phyloP scores from a whole-genome alignment of 2,113 vertebrate species.

The Galemys pyrenaicus region DNA sequence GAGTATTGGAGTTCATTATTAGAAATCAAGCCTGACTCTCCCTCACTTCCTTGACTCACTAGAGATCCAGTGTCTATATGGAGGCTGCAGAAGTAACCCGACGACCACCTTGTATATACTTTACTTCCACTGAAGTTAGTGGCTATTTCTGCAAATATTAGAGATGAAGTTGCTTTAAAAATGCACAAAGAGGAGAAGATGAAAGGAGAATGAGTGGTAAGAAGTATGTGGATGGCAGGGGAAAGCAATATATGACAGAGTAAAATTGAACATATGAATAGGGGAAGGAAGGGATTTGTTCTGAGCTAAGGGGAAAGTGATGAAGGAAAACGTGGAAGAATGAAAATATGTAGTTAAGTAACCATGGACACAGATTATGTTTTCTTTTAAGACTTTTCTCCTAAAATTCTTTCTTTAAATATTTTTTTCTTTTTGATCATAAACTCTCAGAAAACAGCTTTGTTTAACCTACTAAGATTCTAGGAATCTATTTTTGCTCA shows the following conservation, averaged over 20 bases:
- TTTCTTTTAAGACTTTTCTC: neutral
- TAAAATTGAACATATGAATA: neutral
- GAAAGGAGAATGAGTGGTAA: neutral
- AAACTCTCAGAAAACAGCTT: neutral
- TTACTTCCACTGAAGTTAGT: neutral
- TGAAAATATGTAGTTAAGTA: neutral
- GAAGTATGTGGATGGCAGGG: neutral
- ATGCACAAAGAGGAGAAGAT: neutral
- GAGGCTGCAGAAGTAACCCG: neutral
- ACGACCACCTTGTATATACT: neutral
- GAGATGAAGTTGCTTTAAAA: neutral
- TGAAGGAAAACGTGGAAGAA: neutral
- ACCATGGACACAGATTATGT: neutral
- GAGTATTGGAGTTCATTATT: neutral
- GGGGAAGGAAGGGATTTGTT: no score
- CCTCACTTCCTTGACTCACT: neutral
- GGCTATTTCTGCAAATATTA: neutral
- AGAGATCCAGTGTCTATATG: neutral
- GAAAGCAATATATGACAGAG: neutral
- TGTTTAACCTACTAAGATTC: neutral
- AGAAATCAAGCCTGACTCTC: neutral
- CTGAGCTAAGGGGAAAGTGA: no score
- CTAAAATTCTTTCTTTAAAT: neutral
- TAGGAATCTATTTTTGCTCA: neutral
- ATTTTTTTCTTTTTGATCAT: slow-evolving; percentile 28